Conservation (phyloP, 2,797 vertebrate genomes). For the Onychomys leucogaster region DNA sequence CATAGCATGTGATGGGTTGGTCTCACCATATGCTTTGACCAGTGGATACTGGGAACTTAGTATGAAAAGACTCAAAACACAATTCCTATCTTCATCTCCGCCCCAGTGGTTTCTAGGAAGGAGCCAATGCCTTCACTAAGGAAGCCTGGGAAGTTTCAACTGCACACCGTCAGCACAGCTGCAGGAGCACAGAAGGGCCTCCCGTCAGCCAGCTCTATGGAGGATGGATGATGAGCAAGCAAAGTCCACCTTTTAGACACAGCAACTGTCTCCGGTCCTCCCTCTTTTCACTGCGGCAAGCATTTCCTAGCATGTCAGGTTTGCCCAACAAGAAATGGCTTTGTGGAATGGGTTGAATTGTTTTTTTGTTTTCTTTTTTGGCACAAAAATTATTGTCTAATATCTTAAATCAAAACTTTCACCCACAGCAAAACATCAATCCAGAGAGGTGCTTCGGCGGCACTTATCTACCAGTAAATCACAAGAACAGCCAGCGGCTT, state of each 20-base stretch:
- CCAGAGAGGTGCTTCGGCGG: slow-evolving; percentile 74
- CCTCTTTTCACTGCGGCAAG: slow-evolving; percentile 84
- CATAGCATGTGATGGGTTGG: slow-evolving; percentile 82
- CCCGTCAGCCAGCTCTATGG: slow-evolving; percentile 84
- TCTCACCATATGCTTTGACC: slow-evolving; percentile 77
- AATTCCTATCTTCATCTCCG: slow-evolving; percentile 62
- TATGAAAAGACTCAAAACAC: slow-evolving; percentile 67
- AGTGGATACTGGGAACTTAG: slow-evolving; percentile 77
- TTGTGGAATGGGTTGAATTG: slow-evolving; percentile 77
- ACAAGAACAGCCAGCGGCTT: slow-evolving; percentile 74
- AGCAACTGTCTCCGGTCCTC: slow-evolving; percentile 69
- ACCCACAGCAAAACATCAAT: slow-evolving; percentile 72
- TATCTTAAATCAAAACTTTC: slow-evolving; percentile 80
- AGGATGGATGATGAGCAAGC: slow-evolving; percentile 87
- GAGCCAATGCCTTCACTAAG: slow-evolving; percentile 74
- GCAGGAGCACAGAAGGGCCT: slow-evolving; percentile 74
- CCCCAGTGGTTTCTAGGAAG: slow-evolving; percentile 79
- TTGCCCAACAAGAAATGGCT: slow-evolving; percentile 88
- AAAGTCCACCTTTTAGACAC: slow-evolving; percentile 85
- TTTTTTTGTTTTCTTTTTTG: slow-evolving; percentile 80
- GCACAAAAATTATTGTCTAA: slow-evolving; percentile 90
- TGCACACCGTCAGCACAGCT: slow-evolving; percentile 69
- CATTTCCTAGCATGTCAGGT: slow-evolving; percentile 89
- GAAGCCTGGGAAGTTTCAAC: slow-evolving; percentile 71
- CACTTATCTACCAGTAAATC: slow-evolving; percentile 81